Base-by-base conservation (phyloP, 2,113 vertebrate species). In the Sturnus vulgaris region DNA sequence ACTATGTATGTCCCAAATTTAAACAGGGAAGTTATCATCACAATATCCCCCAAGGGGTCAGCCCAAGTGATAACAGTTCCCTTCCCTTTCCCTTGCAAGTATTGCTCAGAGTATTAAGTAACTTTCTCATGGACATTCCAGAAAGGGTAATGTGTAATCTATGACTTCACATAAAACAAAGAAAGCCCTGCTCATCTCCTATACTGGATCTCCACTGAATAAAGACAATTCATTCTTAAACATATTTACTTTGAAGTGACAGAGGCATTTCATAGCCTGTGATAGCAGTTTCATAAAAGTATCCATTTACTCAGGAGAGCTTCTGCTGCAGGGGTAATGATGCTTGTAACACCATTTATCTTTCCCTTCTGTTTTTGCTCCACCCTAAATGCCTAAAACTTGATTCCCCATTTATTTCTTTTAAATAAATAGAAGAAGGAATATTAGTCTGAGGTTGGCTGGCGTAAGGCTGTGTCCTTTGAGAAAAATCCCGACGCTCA, bases 21-120 rank as follows among this genome's bases (percentile, higher is more conserved):
- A 92, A 96, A 91, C 68, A 88, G 68, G 76, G 83, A 93, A 90
- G 68, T 86, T 91, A 92, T 89, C 78, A 95, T 92, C 84, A 88
- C 22, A 86, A 69, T 42, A 88, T 86, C 25, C 66, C 83, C 59
- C 84, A 78, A 93, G 59, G 83, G 77, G 78, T 79, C 18, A 87
- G 30, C 24, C 46, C 24, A 71, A 91, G 46, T 85, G 88, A 89
- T 95, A 96, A 91, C 66, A 92, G 57, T 76, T 88, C 60, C 33
- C 73, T 91, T 89, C 47, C 44, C 70, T 92, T 94, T 93, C 72
- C 31, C 57, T 78, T 81, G 6, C 46, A 87, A 94, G 47, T 56
- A 86, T 66, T 64, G 42, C 80, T 86, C 24, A 61, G 40, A 71
- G 63, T 53, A 92, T 82, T 90, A 90, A 71, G 47, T 78, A 93